Conservation (phyloP, 2,888 invertebrate species). For the Mylabris sibirica region DNA sequence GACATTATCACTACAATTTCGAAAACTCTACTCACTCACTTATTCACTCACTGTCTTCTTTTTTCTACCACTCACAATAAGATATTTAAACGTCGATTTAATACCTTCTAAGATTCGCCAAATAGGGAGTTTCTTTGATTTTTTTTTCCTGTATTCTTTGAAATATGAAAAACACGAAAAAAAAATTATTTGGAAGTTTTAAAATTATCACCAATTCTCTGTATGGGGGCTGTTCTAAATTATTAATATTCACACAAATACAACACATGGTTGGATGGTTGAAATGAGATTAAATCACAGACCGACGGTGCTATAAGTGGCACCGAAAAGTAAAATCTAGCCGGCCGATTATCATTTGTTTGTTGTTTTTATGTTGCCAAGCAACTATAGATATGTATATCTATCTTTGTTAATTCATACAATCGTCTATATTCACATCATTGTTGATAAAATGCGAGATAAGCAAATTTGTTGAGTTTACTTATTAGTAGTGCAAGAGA, state of each 20-base stretch:
- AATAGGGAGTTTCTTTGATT: neutral
- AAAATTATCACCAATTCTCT: neutral
- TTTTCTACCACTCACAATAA: neutral
- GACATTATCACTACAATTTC: constrained; percentile 8
- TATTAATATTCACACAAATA: neutral
- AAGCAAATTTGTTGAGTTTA: neutral
- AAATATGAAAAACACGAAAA: no score
- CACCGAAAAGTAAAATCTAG: neutral
- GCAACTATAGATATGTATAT: constrained; percentile 28
- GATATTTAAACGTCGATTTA: neutral
- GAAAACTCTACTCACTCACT: neutral
- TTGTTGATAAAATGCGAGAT: neutral
- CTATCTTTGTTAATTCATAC: neutral
- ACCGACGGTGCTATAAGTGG: neutral
- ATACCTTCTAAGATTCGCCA: neutral
- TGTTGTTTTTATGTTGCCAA: constrained; percentile 34
- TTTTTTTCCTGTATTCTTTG: neutral
- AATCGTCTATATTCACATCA: neutral
- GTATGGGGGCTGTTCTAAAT: neutral
- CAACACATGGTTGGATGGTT: neutral
- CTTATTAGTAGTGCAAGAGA: constrained; percentile 3
- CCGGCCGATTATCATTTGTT: constrained; percentile 23
- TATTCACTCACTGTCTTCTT: neutral
- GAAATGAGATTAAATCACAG: neutral
- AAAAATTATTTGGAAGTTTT: no score